These are phyloP conservation scores for Apocrypta bakeri DNA, from an alignment of 1,140 invertebrate genomes.

Conservation along the genomic window DNA sequence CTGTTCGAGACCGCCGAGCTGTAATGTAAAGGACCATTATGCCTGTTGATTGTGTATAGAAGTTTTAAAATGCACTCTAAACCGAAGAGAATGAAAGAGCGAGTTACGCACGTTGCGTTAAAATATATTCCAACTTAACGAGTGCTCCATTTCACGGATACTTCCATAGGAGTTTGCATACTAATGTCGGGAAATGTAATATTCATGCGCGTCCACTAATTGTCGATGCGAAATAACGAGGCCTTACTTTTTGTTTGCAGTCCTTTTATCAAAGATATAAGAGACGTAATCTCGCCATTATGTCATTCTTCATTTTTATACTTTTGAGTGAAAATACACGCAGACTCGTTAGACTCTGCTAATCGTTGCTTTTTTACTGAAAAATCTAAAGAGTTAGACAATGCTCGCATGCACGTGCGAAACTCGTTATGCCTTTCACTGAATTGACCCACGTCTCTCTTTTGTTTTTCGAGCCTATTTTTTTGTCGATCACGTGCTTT, in stretches of 20 bases:
- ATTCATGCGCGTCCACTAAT: neutral
- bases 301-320: neutral
- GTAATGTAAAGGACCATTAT: neutral
- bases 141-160: neutral
- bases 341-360: neutral
- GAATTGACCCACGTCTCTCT: too few species aligned
- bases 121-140: neutral
- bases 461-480: too few species aligned
- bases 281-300: neutral
- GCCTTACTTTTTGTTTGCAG: neutral
- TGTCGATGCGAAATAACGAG: neutral
- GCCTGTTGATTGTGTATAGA: neutral
- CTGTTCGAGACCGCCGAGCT: too few species aligned
- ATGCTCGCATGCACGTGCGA: neutral
- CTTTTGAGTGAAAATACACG: neutral
- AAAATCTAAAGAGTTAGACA: neutral
- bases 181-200: neutral
- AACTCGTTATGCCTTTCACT: neutral
- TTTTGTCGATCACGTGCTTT: too few species aligned
- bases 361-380: neutral
- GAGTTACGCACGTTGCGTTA: too few species aligned
- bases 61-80: too few species aligned
- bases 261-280: too few species aligned
- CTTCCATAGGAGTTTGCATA: neutral
- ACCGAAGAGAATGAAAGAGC: neutral